A percentile compares a stretch with the other conserved stretches of the same genome.
These are phyloP conservation scores for Drosophila mulleri DNA, from an alignment of 2,888 invertebrate species.

Conservation along the genomic window DNA sequence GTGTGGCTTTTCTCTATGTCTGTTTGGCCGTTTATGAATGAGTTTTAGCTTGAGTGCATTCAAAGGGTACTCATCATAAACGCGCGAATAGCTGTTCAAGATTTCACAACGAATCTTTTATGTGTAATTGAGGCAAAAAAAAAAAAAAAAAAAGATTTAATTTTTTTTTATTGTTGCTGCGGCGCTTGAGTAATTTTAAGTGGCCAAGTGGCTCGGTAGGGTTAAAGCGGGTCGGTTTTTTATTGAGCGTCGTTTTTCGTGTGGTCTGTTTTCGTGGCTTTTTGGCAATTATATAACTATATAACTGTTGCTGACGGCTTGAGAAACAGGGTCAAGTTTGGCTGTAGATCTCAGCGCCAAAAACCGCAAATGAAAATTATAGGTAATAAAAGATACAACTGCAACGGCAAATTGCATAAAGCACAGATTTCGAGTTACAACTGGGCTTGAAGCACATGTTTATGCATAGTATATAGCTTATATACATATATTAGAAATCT, in stretches of 20 bases:
- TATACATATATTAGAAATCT: conserved; percentile 1
- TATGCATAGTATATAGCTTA: background rate
- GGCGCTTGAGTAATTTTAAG: conserved; percentile 63
- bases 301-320: conserved; percentile 40
- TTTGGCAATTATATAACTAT: conserved; percentile 72
- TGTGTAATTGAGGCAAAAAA: conserved; percentile 37
- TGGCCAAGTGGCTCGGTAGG: conserved; percentile 48
- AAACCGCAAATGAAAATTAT: conserved; percentile 46
- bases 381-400: conserved; percentile 46
- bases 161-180: conserved; percentile 37
- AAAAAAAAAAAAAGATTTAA: conserved; percentile 18
- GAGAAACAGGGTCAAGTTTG: conserved; percentile 77
- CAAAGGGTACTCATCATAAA: conserved; percentile 24
- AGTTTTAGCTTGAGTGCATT: conserved; percentile 29
- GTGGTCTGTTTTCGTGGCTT: conserved; percentile 39
- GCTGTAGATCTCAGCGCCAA: conserved; percentile 54
- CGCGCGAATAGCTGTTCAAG: conserved; percentile 16
- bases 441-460: background rate
- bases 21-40: conserved; percentile 2
- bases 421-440: conserved; percentile 15
- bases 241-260: conserved; percentile 39
- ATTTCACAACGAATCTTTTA: conserved; percentile 55
- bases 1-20: conserved; percentile 32
- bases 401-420: conserved; percentile 27
- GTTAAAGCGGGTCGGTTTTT: conserved; percentile 61